phyloP scores from a whole-genome alignment of 2,113 vertebrate genomes.

The Aix galericulata region DNA sequence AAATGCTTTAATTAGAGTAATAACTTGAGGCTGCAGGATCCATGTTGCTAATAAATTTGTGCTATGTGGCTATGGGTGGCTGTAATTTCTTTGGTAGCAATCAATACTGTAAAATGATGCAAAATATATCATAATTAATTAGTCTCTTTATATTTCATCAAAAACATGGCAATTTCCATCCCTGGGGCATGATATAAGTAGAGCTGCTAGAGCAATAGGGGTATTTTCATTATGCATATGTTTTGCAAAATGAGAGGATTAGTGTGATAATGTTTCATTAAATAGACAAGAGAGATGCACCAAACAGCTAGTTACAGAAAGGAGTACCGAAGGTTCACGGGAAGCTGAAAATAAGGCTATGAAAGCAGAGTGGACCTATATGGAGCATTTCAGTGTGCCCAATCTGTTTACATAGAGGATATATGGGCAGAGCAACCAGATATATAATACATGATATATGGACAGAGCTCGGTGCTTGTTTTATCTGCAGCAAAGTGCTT shows the following conservation, averaged over 20 bases:
- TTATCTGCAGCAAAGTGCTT: slow-evolving; percentile 8
- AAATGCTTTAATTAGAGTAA: slow-evolving; percentile 4
- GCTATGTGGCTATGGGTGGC: not conserved
- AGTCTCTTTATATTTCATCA: not conserved
- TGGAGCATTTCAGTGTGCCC: not conserved
- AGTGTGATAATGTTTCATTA: slow-evolving; percentile 19
- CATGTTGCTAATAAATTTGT: not conserved
- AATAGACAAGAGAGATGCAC: not conserved
- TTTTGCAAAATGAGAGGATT: slow-evolving; percentile 27
- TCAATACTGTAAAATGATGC: slow-evolving; percentile 17
- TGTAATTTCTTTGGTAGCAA: not conserved
- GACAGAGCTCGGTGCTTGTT: not conserved
- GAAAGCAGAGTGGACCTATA: not conserved
- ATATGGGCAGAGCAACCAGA: not conserved
- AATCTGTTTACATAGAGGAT: not conserved
- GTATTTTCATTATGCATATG: slow-evolving; percentile 36
- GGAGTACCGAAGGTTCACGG: not conserved
- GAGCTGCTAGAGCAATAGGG: not conserved
- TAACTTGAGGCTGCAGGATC: not conserved
- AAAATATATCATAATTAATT: slow-evolving; percentile 39
- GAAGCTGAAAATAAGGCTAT: not conserved
- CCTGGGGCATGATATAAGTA: not conserved
- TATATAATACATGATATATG: too few relatives aligned
- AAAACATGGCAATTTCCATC: not conserved
- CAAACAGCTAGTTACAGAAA: not conserved